A percentile compares a stretch with the other conserved stretches of the same genome.
Conservation (phyloP, 2,888 invertebrate species). For the Leptodirus hochenwartii region DNA sequence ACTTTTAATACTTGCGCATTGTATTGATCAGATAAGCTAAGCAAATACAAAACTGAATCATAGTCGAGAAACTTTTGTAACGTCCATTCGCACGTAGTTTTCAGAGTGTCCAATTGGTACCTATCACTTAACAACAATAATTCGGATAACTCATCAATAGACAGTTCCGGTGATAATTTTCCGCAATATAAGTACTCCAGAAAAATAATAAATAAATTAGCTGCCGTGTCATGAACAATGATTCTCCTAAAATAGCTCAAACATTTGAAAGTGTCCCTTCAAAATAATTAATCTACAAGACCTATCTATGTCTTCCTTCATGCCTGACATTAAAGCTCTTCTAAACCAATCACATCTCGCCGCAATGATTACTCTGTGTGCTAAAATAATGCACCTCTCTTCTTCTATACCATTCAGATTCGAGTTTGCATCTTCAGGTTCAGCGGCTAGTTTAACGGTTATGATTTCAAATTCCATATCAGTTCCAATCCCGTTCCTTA, state of each 20-base stretch:
- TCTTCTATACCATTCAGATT: conserved; percentile 14
- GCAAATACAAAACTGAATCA: conserved; percentile 41
- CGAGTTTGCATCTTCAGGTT: conserved; percentile 6
- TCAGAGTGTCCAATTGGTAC: conserved; percentile 41
- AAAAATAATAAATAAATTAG: conserved; percentile 39
- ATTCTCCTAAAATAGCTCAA: conserved; percentile 34
- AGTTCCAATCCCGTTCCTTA: conserved; percentile 33
- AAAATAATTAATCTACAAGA: conserved; percentile 16
- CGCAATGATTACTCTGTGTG: conserved; percentile 48
- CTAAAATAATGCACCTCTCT: conserved; percentile 27
- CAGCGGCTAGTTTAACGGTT: conserved; percentile 11
- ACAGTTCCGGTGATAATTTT: conserved; percentile 23
- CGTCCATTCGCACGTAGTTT: conserved; percentile 41
- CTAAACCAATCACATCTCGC: conserved; percentile 52
- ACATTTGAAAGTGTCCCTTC: neutral
- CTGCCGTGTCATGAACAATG: conserved; percentile 43
- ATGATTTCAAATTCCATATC: conserved; percentile 49
- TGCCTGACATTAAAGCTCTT: conserved; percentile 46
- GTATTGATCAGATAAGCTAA: conserved; percentile 48
- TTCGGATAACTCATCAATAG: conserved; percentile 39
- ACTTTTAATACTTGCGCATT: conserved; percentile 37
- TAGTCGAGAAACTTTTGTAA: conserved; percentile 39
- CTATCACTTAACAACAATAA: conserved; percentile 43
- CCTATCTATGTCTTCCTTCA: conserved; percentile 52
- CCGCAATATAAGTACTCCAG: conserved; percentile 46